A percentile compares a stretch with the other conserved stretches of the same genome.
These are phyloP conservation scores for Lacerta viridis DNA, from an alignment of 2,797 vertebrate species.

Conservation along the genomic window DNA sequence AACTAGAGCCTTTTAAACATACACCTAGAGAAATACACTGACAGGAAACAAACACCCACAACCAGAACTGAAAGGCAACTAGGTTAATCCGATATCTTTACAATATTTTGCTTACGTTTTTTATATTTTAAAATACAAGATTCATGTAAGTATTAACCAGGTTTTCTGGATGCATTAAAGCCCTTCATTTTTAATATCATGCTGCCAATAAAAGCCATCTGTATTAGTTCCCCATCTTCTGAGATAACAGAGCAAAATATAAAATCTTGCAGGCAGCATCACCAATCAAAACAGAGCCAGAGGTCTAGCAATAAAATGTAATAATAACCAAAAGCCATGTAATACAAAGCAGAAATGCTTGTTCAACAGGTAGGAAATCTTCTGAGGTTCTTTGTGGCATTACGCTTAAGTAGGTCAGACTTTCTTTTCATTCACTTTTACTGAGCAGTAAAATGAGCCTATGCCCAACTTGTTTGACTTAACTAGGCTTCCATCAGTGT, in stretches of 20 bases:
- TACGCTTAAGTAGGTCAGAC: background rate
- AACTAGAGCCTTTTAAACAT: background rate
- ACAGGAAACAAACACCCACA: background rate
- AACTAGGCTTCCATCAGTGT: background rate
- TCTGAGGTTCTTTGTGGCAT: background rate
- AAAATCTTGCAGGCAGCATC: background rate
- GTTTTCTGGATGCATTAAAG: constrained; percentile 14
- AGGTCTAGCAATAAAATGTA: constrained; percentile 6
- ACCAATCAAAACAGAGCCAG: background rate
- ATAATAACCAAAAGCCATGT: background rate
- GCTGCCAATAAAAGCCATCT: background rate
- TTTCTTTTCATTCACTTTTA: background rate
- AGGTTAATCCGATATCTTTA: constrained; percentile 10
- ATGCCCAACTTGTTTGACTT: background rate
- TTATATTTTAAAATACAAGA: background rate
- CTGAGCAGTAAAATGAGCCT: background rate
- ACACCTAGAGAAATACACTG: background rate
- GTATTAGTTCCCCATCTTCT: background rate
- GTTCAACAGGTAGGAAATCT: background rate
- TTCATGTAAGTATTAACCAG: background rate
- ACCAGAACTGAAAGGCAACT: background rate
- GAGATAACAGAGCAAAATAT: background rate
- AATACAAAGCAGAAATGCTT: constrained; percentile 32
- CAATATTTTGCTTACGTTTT: background rate
- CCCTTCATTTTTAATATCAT: constrained; percentile 13